Evolutionary conservation across 1,140 invertebrate genomes (phyloP).

Genomic region (Meloidogyne hapla): DNA sequence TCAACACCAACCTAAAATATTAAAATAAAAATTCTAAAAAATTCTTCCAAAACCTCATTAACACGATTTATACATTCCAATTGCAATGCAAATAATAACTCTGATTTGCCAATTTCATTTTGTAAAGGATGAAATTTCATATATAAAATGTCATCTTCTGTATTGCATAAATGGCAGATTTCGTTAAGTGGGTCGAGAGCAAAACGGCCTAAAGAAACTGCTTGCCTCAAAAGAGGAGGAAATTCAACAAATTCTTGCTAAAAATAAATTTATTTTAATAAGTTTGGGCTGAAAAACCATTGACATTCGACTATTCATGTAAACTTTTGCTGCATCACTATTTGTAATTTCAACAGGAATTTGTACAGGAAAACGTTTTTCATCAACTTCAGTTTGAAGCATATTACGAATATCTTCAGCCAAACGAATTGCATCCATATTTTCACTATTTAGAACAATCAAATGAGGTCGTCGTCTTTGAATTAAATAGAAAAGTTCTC

Average conservation of each 20-base stretch:
- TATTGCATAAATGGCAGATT: constrained; percentile 88
- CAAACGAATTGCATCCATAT: constrained; percentile 64
- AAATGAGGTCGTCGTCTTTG: constrained; percentile 87
- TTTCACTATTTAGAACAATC: constrained; percentile 84
- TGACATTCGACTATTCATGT: constrained; percentile 45
- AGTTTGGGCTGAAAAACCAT: constrained; percentile 17
- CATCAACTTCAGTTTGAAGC: constrained; percentile 38
- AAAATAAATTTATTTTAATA: constrained; percentile 19
- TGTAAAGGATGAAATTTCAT: constrained; percentile 85
- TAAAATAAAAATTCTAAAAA: constrained; percentile 12
- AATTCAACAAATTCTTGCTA: constrained; percentile 57
- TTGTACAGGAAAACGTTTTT: constrained; percentile 16
- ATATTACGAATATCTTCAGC: constrained; percentile 44
- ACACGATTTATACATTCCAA: constrained; percentile 60
- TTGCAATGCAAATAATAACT: constrained; percentile 42
- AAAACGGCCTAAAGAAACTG: constrained; percentile 84
- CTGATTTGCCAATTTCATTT: constrained; percentile 61
- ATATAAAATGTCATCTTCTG: constrained; percentile 91
- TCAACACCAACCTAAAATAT: constrained; percentile 82
- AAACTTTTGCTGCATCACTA: constrained; percentile 52
- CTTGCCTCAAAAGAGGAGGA: constrained; percentile 58
- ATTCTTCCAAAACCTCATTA: constrained; percentile 46
- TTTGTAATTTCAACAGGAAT: constrained; percentile 53
- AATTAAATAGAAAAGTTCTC: constrained; percentile 81
- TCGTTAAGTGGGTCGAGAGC: constrained; percentile 93